Conservation (phyloP, 2,797 vertebrate genomes). For the Novumbra hubbsi region DNA sequence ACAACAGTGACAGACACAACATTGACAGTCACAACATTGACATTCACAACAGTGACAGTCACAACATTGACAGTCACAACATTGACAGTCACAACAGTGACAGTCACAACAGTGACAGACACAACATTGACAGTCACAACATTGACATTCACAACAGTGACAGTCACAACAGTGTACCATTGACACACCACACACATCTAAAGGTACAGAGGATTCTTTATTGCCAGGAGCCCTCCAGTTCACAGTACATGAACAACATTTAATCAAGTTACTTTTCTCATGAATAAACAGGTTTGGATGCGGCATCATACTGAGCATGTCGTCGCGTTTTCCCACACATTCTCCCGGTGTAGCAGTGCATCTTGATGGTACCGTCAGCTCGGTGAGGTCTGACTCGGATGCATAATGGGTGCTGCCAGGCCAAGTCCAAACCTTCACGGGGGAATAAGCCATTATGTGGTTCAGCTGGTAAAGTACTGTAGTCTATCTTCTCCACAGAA, state of each 20-base stretch:
- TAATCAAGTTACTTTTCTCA: slow-evolving; percentile 30
- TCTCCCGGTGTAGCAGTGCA: background rate
- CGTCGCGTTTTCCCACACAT: slow-evolving; percentile 20
- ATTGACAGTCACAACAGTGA: too few relatives aligned
- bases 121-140: too few relatives aligned
- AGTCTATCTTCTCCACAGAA: background rate
- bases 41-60: too few relatives aligned
- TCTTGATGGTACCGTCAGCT: background rate
- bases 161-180: too few relatives aligned
- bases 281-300: slow-evolving; percentile 32
- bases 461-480: slow-evolving; percentile 1
- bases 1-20: too few relatives aligned
- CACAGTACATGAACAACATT: slow-evolving; percentile 45
- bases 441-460: background rate
- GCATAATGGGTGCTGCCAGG: background rate
- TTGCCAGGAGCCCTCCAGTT: slow-evolving; percentile 55
- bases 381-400: background rate
- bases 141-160: too few relatives aligned
- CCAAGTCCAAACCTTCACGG: too few relatives aligned
- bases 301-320: slow-evolving; percentile 26
- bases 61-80: too few relatives aligned
- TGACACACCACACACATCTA: slow-evolving; percentile 8
- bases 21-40: too few relatives aligned
- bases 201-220: slow-evolving; percentile 46
- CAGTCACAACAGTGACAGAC: too few relatives aligned